A percentile compares a stretch with the other conserved stretches of the same genome.
Conservation (phyloP, 2,113 vertebrate genomes). For the Antechinus flavipes region DNA sequence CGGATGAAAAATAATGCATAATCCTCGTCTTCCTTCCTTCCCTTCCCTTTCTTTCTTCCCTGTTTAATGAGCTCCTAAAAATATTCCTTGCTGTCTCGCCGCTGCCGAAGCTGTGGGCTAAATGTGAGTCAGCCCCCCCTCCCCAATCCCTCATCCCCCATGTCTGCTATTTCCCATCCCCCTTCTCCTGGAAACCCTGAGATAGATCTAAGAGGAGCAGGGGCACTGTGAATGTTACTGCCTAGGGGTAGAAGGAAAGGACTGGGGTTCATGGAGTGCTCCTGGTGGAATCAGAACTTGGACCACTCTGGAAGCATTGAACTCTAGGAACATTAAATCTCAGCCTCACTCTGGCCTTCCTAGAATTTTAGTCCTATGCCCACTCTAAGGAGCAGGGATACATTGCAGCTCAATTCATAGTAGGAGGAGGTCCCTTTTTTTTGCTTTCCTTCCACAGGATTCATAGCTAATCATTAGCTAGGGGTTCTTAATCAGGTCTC, state of each 20-base stretch:
- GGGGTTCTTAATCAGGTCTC: neutral
- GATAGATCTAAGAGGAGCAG: neutral
- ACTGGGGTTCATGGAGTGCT: neutral
- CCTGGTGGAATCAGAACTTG: neutral
- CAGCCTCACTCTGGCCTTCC: neutral
- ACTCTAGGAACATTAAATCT: neutral
- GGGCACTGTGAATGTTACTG: neutral
- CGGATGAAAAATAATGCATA: slow-evolving; percentile 83
- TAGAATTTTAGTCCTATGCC: neutral
- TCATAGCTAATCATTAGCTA: neutral
- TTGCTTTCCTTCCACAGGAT: neutral
- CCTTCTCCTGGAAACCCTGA: neutral
- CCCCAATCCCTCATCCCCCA: neutral
- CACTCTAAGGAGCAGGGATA: neutral
- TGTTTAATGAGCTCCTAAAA: slow-evolving; percentile 86
- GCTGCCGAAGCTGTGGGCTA: slow-evolving; percentile 76
- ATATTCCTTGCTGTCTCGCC: slow-evolving; percentile 80
- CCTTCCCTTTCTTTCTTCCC: slow-evolving; percentile 81
- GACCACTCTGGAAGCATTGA: neutral
- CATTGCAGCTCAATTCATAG: neutral
- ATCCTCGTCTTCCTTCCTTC: slow-evolving; percentile 80
- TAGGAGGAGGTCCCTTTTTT: neutral
- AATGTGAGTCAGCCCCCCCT: slow-evolving; percentile 77
- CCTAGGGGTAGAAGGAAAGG: neutral
- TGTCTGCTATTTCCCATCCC: neutral